Percentiles rank a stretch among this genome's conserved stretches.
Evolutionary conservation across 2,113 vertebrate species (phyloP).

Genomic region (Corapipo altera): DNA sequence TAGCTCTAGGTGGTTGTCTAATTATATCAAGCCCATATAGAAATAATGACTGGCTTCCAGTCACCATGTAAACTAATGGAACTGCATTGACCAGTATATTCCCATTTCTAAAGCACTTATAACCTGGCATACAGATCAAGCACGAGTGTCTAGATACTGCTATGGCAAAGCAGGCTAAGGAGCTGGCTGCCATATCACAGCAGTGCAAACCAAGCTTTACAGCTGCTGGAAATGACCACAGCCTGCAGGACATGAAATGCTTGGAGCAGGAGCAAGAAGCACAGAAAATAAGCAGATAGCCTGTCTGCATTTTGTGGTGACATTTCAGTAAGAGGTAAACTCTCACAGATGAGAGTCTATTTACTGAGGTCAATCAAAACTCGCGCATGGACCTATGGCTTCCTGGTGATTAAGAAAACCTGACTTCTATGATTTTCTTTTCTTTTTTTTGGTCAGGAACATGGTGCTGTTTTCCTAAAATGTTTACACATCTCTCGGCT

Average conservation of each 20-base stretch:
- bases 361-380: neutral
- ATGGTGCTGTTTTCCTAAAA: neutral
- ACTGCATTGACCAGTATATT: neutral
- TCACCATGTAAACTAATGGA: neutral
- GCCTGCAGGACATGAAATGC: fast-evolving
- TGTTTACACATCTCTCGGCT: neutral
- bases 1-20: neutral
- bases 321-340: neutral
- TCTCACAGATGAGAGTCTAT: neutral
- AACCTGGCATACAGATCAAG: neutral
- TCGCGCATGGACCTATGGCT: neutral
- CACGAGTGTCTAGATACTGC: neutral
- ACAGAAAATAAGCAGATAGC: neutral
- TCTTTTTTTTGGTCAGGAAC: neutral
- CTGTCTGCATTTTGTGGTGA: neutral
- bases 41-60: neutral
- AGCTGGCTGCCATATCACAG: neutral
- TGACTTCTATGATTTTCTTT: neutral
- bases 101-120: neutral
- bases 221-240: neutral
- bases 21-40: neutral
- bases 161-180: neutral
- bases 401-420: neutral
- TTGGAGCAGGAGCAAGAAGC: neutral
- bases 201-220: neutral